Percentiles rank a stretch among this genome's conserved stretches.
Conservation (phyloP, 2,113 vertebrate genomes). For the Scomber colias region DNA sequence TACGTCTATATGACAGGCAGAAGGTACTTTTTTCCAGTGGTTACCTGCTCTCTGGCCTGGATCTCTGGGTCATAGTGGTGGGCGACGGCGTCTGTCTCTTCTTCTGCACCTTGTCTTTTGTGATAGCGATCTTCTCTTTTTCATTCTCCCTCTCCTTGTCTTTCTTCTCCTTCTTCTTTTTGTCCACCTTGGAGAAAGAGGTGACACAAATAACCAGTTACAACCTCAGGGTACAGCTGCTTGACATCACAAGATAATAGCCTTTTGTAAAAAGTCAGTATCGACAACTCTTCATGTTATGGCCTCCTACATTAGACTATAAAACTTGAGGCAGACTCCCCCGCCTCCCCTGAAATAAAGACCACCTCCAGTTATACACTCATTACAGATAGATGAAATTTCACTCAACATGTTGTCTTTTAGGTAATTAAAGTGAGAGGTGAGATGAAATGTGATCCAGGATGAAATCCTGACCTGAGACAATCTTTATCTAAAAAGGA, state of each 20-base stretch:
- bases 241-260: background rate
- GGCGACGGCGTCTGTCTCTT: constrained; percentile 85
- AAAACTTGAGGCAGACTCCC: too few species aligned
- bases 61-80: constrained; percentile 66
- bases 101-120: constrained; percentile 89
- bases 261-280: background rate
- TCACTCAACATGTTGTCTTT: too few species aligned
- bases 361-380: too few species aligned
- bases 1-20: too few species aligned
- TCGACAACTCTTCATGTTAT: background rate
- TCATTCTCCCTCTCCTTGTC: constrained; percentile 96
- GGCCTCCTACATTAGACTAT: too few species aligned
- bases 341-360: too few species aligned
- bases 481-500: too few species aligned
- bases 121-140: constrained; percentile 92
- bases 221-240: background rate
- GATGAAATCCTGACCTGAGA: too few species aligned
- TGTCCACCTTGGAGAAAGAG: constrained; percentile 78
- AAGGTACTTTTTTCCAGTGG: background rate
- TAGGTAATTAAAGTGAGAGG: too few species aligned
- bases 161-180: constrained; percentile 97
- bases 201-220: background rate
- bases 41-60: constrained; percentile 80
- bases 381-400: too few species aligned
- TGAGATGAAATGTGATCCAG: too few species aligned